phyloP scores from a whole-genome alignment of 1,140 invertebrate genomes.

The Conus betulinus region DNA sequence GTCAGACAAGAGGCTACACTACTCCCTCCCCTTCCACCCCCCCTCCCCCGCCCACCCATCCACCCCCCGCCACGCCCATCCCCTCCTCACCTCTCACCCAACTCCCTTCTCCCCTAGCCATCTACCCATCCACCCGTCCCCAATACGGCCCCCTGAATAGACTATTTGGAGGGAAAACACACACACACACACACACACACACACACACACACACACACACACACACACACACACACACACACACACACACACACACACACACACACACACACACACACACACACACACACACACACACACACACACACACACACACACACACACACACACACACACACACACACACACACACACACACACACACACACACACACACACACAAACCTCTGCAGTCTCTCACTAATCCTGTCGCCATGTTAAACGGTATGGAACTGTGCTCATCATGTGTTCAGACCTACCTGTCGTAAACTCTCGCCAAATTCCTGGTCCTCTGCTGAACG shows the following conservation, averaged over 20 bases:
- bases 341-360: constrained; percentile 13
- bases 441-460: no score
- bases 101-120: no score
- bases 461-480: no score
- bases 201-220: constrained; percentile 27
- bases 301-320: constrained; percentile 26
- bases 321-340: constrained; percentile 34
- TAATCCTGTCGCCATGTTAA: not conserved
- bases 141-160: no score
- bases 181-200: constrained; percentile 13
- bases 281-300: constrained; percentile 2
- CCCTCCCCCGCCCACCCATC: no score
- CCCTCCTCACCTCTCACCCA: no score
- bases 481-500: no score
- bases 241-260: constrained; percentile 24
- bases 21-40: no score
- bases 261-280: constrained; percentile 18
- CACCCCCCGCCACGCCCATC: no score
- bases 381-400: not conserved
- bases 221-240: constrained; percentile 31
- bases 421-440: not conserved
- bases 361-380: constrained; percentile 18
- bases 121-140: no score
- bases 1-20: no score
- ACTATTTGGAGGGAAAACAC: no score